Evolutionary conservation across 2,888 invertebrate genomes (phyloP).

Genomic region (Drosophila mimica): DNA sequence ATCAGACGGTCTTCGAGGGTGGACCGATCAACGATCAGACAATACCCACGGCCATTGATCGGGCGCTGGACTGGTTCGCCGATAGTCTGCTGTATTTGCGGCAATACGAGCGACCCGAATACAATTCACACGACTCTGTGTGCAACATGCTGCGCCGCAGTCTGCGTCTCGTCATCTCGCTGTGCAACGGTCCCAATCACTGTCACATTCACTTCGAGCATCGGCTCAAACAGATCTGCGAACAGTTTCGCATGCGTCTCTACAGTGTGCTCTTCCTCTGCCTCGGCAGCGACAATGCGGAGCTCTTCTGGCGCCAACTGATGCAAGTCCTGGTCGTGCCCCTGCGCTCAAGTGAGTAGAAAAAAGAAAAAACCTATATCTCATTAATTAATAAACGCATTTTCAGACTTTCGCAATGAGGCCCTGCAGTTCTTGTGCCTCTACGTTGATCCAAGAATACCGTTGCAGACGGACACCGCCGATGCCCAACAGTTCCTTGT

Average conservation of each 20-base stretch:
- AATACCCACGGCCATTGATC: constrained; percentile 76
- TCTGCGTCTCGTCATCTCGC: constrained; percentile 77
- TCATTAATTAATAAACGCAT: neutral
- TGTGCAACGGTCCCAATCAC: constrained; percentile 51
- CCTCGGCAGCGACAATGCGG: constrained; percentile 82
- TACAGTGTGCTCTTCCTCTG: constrained; percentile 83
- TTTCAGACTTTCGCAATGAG: constrained; percentile 77
- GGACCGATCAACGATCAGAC: constrained; percentile 77
- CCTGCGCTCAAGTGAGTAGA: constrained; percentile 69
- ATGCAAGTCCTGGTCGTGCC: constrained; percentile 74
- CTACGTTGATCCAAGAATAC: constrained; percentile 74
- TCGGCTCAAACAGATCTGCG: constrained; percentile 76
- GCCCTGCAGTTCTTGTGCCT: constrained; percentile 74
- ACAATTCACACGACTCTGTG: constrained; percentile 83
- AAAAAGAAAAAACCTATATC: neutral
- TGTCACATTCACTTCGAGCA: constrained; percentile 75
- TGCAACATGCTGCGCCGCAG: constrained; percentile 81
- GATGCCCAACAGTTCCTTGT: constrained; percentile 80
- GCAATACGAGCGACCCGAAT: constrained; percentile 82
- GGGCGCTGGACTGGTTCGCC: constrained; percentile 80
- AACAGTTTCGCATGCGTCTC: constrained; percentile 80
- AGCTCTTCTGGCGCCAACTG: constrained; percentile 82
- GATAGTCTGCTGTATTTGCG: constrained; percentile 79
- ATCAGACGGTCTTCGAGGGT: constrained; percentile 77
- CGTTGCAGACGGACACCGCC: constrained; percentile 61